Evolutionary conservation across 1,140 invertebrate species (phyloP).

Genomic region (Gryon sp.): DNA sequence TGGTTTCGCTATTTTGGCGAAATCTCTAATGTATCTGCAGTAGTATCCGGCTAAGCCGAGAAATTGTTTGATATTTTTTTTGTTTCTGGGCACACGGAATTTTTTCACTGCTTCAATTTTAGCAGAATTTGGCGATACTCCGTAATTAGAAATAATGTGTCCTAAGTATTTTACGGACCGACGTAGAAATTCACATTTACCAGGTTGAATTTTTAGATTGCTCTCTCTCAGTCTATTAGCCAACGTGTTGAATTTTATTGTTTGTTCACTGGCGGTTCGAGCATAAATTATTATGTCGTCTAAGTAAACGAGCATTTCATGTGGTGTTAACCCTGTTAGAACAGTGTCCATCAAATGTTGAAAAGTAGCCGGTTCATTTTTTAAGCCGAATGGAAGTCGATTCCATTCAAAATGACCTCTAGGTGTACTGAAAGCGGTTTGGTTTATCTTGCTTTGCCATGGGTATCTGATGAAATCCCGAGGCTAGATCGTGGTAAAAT

Average conservation of each 20-base stretch:
- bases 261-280: background rate
- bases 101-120: slow-evolving; percentile 6
- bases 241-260: background rate
- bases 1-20: background rate
- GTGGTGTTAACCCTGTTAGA: no score
- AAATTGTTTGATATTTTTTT: background rate
- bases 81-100: background rate
- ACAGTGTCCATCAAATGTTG: no score
- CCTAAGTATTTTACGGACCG: no score
- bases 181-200: no score
- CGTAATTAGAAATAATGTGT: no score
- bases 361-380: no score
- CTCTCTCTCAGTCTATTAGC: background rate
- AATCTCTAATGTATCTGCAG: background rate
- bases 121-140: background rate
- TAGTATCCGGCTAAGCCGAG: background rate
- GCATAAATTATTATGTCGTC: no score
- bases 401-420: no score
- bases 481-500: slow-evolving; percentile 6
- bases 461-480: background rate
- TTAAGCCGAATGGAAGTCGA: no score
- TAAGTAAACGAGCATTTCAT: no score
- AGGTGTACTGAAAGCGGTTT: slow-evolving; percentile 8
- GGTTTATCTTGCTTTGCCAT: background rate
- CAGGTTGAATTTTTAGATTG: background rate